A percentile compares a stretch with the other conserved stretches of the same genome.
These are phyloP conservation scores for Mythimna pallens DNA, from an alignment of 2,888 invertebrate genomes.

Conservation along the genomic window DNA sequence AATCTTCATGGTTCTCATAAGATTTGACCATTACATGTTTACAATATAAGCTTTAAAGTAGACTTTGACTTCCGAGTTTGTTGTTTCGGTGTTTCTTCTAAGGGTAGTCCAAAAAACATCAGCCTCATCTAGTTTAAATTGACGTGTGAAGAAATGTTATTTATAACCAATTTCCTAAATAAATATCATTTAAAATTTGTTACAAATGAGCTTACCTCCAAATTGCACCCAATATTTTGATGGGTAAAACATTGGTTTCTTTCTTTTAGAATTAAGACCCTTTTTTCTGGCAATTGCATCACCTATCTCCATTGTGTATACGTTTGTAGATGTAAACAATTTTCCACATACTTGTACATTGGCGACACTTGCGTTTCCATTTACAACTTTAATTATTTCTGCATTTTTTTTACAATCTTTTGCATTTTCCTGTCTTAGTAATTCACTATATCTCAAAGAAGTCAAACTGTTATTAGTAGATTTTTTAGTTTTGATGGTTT, in stretches of 20 bases:
- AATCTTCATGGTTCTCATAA: too few relatives aligned
- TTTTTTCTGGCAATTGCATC: not conserved
- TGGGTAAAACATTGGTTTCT: not conserved
- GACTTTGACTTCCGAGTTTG: too few relatives aligned
- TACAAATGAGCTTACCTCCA: too few relatives aligned
- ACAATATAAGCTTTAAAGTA: too few relatives aligned
- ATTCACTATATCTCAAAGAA: slow-evolving; percentile 1
- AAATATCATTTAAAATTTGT: too few relatives aligned
- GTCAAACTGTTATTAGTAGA: not conserved
- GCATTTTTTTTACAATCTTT: not conserved
- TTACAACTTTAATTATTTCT: not conserved
- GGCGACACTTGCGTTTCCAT: not conserved
- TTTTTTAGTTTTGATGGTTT: slow-evolving; percentile 24
- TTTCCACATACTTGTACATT: not conserved
- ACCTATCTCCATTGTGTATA: not conserved
- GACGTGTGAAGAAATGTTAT: too few relatives aligned
- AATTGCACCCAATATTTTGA: slow-evolving; percentile 34
- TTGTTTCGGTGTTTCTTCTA: too few relatives aligned
- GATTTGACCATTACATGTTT: too few relatives aligned
- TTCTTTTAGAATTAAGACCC: not conserved
- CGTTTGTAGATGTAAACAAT: not conserved
- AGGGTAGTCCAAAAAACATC: too few relatives aligned
- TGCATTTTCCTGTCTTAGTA: not conserved
- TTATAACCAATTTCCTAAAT: too few relatives aligned
- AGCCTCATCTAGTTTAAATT: too few relatives aligned